Base-by-base conservation (phyloP, 2,888 invertebrate genomes). In the Trissolcus japonicus region DNA sequence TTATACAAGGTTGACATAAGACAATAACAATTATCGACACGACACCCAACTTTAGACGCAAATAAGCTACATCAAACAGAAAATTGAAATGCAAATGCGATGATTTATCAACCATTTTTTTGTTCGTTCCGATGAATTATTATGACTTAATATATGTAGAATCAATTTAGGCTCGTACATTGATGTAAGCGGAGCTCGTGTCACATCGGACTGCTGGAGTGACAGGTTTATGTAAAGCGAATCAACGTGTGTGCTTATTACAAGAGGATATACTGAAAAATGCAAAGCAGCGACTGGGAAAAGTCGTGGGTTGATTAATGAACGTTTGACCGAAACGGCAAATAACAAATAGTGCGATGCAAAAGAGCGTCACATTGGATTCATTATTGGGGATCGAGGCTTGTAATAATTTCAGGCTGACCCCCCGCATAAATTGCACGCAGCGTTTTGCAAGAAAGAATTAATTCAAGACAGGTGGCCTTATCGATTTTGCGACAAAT, bases 301-400 rank as follows among this genome's bases (percentile, higher is more conserved):
- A 82, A 80, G 82, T 76, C 76, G 74, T 56, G 77, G 78, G 80
- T 85, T 87, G 87, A 87, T 87, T 87, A 86, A 87, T 87, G 87
- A 85, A 84, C 81, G 77, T 80, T 80, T 79, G 83, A 79, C 79
- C 82, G 81, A 85, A 85, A 84, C 85, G 83, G 84, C 82, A 82
- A 86, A 87, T 86, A 87, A 87, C 86, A 86, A 87, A 87, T 86
- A 86, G 86, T 82, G 78, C 80, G 81, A 80, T 82, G 80, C 80
- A 57, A 59, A 54, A 9, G 61, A 35, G 9, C 35, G 59, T 50
- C 66, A 65, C 62, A 54, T 43, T 51, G 60, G 50, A 71, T 60
- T n/a, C 48, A 60, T 54, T 54, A 55, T 54, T 53, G 54, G 57
- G 17, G 16, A 35, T 65, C 43, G 25, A 40, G 40, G 48, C 46